These are phyloP conservation scores for Hemitrygon akajei DNA, from an alignment of 2,797 vertebrate species.

Conservation along the genomic window DNA sequence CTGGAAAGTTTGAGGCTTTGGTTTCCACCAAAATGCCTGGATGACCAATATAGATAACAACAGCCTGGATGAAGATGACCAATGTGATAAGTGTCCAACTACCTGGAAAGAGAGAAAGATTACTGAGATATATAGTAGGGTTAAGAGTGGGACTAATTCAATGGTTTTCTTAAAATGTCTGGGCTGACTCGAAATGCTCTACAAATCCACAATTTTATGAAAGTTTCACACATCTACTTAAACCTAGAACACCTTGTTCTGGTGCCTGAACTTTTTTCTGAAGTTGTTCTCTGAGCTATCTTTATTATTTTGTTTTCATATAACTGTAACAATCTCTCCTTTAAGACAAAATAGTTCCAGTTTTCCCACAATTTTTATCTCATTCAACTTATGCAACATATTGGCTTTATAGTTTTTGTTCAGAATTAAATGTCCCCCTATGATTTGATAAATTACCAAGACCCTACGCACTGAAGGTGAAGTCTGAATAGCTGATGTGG, in stretches of 20 bases:
- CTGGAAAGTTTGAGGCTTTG: not conserved
- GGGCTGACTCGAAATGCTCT: no score
- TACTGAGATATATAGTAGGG: no score
- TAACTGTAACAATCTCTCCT: not conserved
- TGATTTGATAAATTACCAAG: not conserved
- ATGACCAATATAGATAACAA: not conserved
- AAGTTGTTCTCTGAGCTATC: not conserved
- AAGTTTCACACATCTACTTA: not conserved
- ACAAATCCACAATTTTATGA: not conserved
- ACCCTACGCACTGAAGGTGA: not conserved
- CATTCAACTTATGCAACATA: not conserved
- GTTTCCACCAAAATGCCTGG: not conserved
- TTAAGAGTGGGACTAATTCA: not conserved
- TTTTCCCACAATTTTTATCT: no score
- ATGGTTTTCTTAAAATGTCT: no score
- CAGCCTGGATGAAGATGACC: not conserved
- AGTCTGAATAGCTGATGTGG: not conserved
- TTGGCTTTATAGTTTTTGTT: not conserved
- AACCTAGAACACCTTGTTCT: not conserved
- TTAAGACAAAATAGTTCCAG: not conserved
- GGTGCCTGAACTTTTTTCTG: not conserved
- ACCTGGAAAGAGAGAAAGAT: not conserved
- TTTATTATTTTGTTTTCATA: not conserved
- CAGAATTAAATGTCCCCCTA: not conserved
- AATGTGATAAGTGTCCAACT: not conserved